These are phyloP conservation scores for Carduelis carduelis DNA, from an alignment of 2,797 vertebrate species.

Conservation along the genomic window DNA sequence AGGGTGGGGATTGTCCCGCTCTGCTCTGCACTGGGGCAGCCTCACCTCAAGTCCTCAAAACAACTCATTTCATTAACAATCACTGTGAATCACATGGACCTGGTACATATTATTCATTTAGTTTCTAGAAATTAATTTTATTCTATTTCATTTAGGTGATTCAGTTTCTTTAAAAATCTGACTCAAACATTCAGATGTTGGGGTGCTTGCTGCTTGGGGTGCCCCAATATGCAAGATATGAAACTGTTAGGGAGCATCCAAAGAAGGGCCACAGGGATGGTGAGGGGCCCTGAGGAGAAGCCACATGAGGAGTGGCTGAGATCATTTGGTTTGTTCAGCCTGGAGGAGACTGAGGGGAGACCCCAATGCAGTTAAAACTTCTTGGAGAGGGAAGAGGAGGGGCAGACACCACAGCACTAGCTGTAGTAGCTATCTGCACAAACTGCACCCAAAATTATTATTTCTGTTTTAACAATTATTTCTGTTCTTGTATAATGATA, in stretches of 20 bases:
- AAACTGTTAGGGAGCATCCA: background rate
- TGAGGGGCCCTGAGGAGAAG: background rate
- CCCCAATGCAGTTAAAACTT: rapidly evolving
- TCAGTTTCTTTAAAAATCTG: background rate
- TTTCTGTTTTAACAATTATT: background rate
- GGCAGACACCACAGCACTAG: background rate
- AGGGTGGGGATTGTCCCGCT: background rate
- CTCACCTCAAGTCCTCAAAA: background rate
- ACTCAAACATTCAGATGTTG: background rate
- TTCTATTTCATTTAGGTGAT: background rate
- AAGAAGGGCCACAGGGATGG: background rate
- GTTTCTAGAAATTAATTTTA: slow-evolving; percentile 21
- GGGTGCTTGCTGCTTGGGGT: background rate
- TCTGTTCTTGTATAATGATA: background rate
- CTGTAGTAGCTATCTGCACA: background rate
- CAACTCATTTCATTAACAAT: background rate
- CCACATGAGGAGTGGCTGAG: rapidly evolving
- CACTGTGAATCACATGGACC: background rate
- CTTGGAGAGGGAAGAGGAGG: rapidly evolving
- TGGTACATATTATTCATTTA: background rate
- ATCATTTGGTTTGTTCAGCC: background rate
- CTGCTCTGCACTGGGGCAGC: background rate
- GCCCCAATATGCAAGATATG: background rate
- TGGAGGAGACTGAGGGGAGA: background rate
- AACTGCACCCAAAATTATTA: background rate